These are phyloP conservation scores for Leuctra nigra DNA, from an alignment of 2,888 invertebrate species.

Conservation along the genomic window DNA sequence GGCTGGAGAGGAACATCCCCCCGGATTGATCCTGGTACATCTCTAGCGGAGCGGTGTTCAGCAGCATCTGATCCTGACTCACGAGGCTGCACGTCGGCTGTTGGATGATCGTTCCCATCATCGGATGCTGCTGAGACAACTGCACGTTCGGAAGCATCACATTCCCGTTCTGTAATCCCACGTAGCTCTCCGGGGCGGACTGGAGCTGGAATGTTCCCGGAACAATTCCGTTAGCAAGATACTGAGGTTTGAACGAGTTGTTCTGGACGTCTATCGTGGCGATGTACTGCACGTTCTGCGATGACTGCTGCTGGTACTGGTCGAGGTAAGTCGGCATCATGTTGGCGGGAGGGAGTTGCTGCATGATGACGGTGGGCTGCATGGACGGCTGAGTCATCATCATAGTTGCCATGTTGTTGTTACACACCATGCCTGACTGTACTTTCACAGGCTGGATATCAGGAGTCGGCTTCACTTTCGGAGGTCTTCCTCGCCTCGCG, in stretches of 20 bases:
- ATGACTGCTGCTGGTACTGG: constrained; percentile 60
- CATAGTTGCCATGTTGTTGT: not conserved
- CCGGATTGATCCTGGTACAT: constrained; percentile 51
- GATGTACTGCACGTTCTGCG: constrained; percentile 69
- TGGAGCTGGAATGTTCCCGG: constrained; percentile 39
- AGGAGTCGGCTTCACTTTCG: too few relatives aligned
- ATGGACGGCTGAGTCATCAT: too few relatives aligned
- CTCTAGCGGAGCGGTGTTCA: constrained; percentile 55
- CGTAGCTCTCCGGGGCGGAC: constrained; percentile 37
- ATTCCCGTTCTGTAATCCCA: constrained; percentile 38
- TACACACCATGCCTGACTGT: too few relatives aligned
- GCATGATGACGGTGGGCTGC: constrained; percentile 61
- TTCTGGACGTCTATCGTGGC: constrained; percentile 59
- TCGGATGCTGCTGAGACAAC: constrained; percentile 41
- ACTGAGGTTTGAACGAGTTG: constrained; percentile 38
- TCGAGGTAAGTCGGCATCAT: constrained; percentile 60
- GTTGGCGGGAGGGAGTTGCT: constrained; percentile 54
- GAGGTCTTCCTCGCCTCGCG: too few relatives aligned
- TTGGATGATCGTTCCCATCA: constrained; percentile 53
- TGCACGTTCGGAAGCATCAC: constrained; percentile 36
- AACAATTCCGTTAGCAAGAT: constrained; percentile 35
- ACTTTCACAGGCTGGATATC: too few relatives aligned
- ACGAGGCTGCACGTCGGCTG: constrained; percentile 40
- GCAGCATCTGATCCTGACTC: constrained; percentile 51
- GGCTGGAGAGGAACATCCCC: constrained; percentile 42